Evolutionary conservation across 2,113 vertebrate species (phyloP).

Genomic region (Alaudala cheleensis): DNA sequence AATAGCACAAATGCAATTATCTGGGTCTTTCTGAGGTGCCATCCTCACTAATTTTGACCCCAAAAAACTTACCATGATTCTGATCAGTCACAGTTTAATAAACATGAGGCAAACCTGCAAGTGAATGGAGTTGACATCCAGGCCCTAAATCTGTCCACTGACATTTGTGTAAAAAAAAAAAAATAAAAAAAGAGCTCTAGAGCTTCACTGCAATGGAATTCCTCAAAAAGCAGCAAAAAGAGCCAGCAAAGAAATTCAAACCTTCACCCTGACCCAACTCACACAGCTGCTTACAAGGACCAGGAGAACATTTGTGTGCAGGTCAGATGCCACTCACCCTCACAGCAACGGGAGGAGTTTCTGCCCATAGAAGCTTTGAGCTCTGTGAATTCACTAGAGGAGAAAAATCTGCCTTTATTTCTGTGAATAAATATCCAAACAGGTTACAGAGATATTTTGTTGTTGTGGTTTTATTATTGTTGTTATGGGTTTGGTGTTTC

Average conservation of each 20-base stretch:
- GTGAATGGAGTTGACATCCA: conserved; percentile 23
- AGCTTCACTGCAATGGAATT: not conserved
- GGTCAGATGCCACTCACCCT: not conserved
- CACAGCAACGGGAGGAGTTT: not conserved
- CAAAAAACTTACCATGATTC: not conserved
- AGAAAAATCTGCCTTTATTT: not conserved
- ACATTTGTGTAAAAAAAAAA: conserved; percentile 14
- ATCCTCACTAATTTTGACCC: not conserved
- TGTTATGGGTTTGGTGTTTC: not conserved
- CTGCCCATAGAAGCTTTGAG: not conserved
- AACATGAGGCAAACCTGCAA: conserved; percentile 1
- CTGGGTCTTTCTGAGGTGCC: not conserved
- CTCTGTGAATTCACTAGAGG: not conserved
- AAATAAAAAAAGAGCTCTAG: not conserved
- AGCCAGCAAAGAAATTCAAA: not conserved
- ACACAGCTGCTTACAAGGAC: not conserved
- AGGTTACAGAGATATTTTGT: not conserved
- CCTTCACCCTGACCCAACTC: not conserved
- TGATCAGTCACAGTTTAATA: conserved; percentile 11
- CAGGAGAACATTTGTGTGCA: not conserved
- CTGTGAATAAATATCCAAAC: not conserved
- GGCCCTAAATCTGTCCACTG: conserved; percentile 53
- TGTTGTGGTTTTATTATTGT: not conserved
- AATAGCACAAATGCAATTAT: not conserved
- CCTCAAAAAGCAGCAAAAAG: not conserved